Evolutionary conservation across 1,140 invertebrate species (phyloP).

Genomic region (Phocides pigmalion): DNA sequence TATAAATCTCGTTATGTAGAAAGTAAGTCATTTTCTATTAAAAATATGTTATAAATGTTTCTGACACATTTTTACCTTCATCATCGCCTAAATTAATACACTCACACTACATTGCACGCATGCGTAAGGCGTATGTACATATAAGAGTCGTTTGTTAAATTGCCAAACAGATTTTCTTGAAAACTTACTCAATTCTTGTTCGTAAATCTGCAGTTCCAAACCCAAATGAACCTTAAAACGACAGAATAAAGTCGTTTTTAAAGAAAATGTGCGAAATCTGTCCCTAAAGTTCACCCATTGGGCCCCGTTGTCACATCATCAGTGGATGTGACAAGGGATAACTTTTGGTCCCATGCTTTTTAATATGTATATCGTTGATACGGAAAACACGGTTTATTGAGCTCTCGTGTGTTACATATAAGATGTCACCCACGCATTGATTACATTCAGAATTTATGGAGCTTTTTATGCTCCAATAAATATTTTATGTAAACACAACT

Average conservation of each 20-base stretch:
- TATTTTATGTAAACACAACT: slow-evolving; percentile 24
- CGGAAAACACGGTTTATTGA: not conserved
- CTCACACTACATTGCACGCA: not conserved
- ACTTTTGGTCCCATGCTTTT: not conserved
- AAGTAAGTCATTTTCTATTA: no score
- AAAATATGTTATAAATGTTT: not conserved
- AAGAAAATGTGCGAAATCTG: no score
- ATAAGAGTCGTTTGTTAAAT: not conserved
- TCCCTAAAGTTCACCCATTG: no score
- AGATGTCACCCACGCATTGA: slow-evolving; percentile 12
- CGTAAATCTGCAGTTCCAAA: not conserved
- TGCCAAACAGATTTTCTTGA: not conserved
- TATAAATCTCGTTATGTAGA: no score
- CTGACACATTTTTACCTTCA: slow-evolving; percentile 18
- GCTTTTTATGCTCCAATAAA: slow-evolving; percentile 20
- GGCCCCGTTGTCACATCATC: not conserved
- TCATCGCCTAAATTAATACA: slow-evolving; percentile 11
- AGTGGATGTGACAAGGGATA: not conserved
- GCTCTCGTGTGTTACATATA: not conserved
- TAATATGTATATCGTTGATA: slow-evolving; percentile 2
- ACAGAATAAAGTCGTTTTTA: not conserved
- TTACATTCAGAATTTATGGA: slow-evolving; percentile 16
- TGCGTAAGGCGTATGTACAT: not conserved
- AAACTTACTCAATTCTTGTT: not conserved
- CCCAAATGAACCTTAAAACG: not conserved